These are phyloP conservation scores for Mixornis gularis DNA, from an alignment of 2,113 vertebrate genomes.

Conservation along the genomic window DNA sequence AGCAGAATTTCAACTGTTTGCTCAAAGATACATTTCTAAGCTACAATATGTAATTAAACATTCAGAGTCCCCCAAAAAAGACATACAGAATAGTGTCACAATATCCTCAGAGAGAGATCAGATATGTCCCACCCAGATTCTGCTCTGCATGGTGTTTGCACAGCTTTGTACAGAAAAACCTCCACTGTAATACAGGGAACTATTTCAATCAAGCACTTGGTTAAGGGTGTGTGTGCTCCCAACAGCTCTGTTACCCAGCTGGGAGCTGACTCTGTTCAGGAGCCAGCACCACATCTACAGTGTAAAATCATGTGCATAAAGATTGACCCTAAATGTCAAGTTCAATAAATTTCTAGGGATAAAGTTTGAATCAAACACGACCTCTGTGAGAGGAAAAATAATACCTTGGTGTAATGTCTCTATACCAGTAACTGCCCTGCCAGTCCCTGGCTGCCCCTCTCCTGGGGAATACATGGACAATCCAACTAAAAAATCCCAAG, in stretches of 20 bases:
- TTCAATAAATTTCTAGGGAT: not conserved
- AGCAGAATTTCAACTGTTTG: not conserved
- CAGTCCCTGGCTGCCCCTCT: not conserved
- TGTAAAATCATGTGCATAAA: not conserved
- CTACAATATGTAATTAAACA: not conserved
- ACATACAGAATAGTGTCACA: not conserved
- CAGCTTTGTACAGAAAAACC: not conserved
- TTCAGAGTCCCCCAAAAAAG: not conserved
- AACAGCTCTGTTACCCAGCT: not conserved
- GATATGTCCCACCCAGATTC: not conserved
- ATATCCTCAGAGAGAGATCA: accelerated
- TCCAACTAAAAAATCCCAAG: not conserved
- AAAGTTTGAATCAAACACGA: not conserved
- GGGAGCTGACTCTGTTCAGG: not conserved
- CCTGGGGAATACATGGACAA: not conserved
- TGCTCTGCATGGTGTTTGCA: not conserved
- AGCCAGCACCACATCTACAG: not conserved
- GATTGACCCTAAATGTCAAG: not conserved
- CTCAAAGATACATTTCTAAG: not conserved
- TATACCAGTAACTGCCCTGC: not conserved
- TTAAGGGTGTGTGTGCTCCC: not conserved
- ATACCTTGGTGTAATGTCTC: not conserved
- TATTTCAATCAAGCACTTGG: not conserved
- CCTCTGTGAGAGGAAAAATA: not conserved
- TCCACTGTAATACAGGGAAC: not conserved